These are phyloP conservation scores for Phalacrocorax pelagicus DNA, from an alignment of 2,113 vertebrate species.

Conservation along the genomic window DNA sequence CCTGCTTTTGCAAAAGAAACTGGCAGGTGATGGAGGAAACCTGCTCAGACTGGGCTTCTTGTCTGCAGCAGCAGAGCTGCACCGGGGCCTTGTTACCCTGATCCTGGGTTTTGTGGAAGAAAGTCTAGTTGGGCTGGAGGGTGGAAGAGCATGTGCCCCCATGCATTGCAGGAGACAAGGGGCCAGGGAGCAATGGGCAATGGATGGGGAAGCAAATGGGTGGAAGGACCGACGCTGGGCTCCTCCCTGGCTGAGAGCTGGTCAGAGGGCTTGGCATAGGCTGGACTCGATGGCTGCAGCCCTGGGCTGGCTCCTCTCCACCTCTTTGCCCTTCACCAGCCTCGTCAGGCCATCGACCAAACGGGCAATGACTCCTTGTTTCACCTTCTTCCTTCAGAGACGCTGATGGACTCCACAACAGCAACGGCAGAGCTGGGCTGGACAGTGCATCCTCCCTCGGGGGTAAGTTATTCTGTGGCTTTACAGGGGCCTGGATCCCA, in stretches of 20 bases:
- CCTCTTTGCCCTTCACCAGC: background rate
- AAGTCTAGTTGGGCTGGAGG: background rate
- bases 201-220: background rate
- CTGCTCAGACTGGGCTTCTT: background rate
- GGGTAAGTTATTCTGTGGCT: slow-evolving; percentile 77
- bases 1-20: background rate
- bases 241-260: background rate
- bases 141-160: background rate
- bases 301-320: background rate
- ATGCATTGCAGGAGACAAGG: background rate
- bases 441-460: slow-evolving; percentile 88
- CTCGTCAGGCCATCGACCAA: background rate
- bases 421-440: slow-evolving; percentile 95
- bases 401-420: slow-evolving; percentile 94
- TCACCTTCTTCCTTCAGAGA: slow-evolving; percentile 79
- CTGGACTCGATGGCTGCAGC: background rate
- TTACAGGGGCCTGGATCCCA: fast-evolving
- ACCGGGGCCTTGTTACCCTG: background rate
- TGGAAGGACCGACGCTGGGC: background rate
- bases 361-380: background rate
- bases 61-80: background rate
- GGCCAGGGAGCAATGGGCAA: background rate
- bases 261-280: background rate
- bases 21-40: background rate
- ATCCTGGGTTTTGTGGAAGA: background rate